Conservation (phyloP, 2,113 vertebrate genomes). For the Microcebus tavaratra region DNA sequence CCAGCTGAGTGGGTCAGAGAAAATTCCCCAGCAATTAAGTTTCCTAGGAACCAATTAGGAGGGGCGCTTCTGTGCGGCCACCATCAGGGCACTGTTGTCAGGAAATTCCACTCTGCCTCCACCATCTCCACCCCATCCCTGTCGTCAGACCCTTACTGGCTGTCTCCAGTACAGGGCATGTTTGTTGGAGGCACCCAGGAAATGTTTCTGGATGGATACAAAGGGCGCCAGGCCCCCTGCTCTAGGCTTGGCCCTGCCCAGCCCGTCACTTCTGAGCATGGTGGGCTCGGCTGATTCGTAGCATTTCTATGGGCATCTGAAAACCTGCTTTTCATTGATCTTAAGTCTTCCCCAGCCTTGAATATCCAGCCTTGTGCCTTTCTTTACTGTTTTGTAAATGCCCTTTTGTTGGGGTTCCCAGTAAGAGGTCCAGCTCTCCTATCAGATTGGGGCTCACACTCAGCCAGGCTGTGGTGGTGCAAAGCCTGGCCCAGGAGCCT, state of each 20-base stretch:
- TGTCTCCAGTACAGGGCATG: not conserved
- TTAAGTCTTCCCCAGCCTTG: not conserved
- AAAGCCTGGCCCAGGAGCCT: not conserved
- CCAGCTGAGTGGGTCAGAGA: not conserved
- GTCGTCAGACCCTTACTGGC: not conserved
- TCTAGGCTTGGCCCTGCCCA: not conserved
- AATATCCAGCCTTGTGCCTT: not conserved
- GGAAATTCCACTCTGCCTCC: not conserved
- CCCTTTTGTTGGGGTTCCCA: not conserved
- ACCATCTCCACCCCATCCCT: too few relatives aligned
- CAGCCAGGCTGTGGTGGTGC: not conserved
- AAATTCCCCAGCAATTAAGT: not conserved
- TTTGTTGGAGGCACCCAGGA: not conserved
- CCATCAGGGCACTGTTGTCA: rapidly evolving
- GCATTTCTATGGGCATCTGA: not conserved
- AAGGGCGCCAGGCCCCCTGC: rapidly evolving
- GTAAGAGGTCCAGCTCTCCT: not conserved
- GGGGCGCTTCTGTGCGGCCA: not conserved
- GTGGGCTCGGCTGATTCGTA: not conserved
- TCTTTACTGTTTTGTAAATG: not conserved
- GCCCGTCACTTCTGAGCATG: not conserved
- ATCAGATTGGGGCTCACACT: not conserved
- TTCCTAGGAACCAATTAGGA: not conserved
- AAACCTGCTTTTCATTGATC: not conserved
- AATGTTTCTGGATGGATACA: not conserved